Percentiles rank a stretch among this genome's conserved stretches.
Evolutionary conservation across 2,888 invertebrate species (phyloP).

Genomic region (Tetranychus truncatus): DNA sequence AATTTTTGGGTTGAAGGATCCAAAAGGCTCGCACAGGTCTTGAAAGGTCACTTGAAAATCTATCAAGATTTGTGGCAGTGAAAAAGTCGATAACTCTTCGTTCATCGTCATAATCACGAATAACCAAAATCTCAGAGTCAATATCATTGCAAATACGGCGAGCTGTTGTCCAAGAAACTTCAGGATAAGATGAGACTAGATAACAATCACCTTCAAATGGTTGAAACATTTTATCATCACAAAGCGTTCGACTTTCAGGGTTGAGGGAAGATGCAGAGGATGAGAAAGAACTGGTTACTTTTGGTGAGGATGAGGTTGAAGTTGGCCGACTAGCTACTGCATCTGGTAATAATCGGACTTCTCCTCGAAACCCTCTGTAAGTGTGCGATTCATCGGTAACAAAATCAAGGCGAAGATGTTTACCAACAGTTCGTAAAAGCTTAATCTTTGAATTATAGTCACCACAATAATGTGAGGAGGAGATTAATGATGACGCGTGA

Average conservation of each 20-base stretch:
- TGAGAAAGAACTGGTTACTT: neutral
- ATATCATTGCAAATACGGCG: constrained; percentile 51
- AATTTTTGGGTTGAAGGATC: neutral
- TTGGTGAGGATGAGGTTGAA: neutral
- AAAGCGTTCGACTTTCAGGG: constrained; percentile 36
- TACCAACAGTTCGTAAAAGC: constrained; percentile 47
- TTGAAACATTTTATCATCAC: constrained; percentile 49
- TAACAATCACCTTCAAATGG: constrained; percentile 54
- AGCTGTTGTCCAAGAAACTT: constrained; percentile 52
- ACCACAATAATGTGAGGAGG: constrained; percentile 40
- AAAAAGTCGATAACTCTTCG: constrained; percentile 39
- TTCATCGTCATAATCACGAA: constrained; percentile 45
- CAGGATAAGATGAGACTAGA: constrained; percentile 54
- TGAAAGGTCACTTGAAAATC: neutral
- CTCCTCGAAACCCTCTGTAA: constrained; percentile 53
- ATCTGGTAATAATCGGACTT: constrained; percentile 37
- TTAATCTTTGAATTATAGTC: constrained; percentile 62
- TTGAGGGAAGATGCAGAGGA: constrained; percentile 31
- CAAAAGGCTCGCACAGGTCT: constrained; percentile 1
- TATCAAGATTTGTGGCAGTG: neutral
- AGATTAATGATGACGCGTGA: neutral
- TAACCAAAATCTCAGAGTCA: constrained; percentile 47
- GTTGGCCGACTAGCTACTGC: neutral
- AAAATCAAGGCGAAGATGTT: constrained; percentile 46
- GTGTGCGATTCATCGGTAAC: constrained; percentile 57